A percentile compares a stretch with the other conserved stretches of the same genome.
phyloP scores from a whole-genome alignment of 2,797 vertebrate species.

The Ambastaia sidthimunki region DNA sequence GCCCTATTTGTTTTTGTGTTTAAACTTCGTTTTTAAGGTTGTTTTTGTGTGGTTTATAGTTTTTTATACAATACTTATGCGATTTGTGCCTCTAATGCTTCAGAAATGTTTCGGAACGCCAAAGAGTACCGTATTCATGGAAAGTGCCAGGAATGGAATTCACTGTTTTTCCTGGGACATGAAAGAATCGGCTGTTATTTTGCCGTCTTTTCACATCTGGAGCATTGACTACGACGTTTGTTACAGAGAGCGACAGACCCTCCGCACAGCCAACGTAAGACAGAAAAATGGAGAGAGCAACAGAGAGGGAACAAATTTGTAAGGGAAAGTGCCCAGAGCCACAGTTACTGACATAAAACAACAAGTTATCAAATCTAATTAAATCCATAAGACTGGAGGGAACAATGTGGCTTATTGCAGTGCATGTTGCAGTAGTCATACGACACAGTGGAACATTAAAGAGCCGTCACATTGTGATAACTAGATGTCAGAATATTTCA shows the following conservation, averaged over 20 bases:
- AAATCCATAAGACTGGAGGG: constrained; percentile 54
- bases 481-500: constrained; percentile 50
- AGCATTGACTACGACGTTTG: constrained; percentile 62
- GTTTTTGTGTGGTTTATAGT: neutral
- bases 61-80: neutral
- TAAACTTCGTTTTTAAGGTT: neutral
- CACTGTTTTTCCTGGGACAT: constrained; percentile 54
- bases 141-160: constrained; percentile 54
- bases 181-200: constrained; percentile 54
- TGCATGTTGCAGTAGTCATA: constrained; percentile 48
- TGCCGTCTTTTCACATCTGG: constrained; percentile 66
- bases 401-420: constrained; percentile 49
- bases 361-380: constrained; percentile 62
- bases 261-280: constrained; percentile 46
- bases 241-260: constrained; percentile 47
- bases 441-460: constrained; percentile 56
- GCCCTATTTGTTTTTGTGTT: neutral
- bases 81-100: neutral
- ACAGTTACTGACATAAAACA: constrained; percentile 63
- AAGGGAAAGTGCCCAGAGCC: constrained; percentile 56
- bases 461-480: constrained; percentile 61
- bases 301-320: constrained; percentile 53
- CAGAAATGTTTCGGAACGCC: neutral
- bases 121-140: neutral
- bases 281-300: constrained; percentile 43